Percentiles rank a stretch among this genome's conserved stretches.
These are phyloP conservation scores for Lophotriccus pileatus DNA, from an alignment of 2,797 vertebrate species.

Conservation along the genomic window DNA sequence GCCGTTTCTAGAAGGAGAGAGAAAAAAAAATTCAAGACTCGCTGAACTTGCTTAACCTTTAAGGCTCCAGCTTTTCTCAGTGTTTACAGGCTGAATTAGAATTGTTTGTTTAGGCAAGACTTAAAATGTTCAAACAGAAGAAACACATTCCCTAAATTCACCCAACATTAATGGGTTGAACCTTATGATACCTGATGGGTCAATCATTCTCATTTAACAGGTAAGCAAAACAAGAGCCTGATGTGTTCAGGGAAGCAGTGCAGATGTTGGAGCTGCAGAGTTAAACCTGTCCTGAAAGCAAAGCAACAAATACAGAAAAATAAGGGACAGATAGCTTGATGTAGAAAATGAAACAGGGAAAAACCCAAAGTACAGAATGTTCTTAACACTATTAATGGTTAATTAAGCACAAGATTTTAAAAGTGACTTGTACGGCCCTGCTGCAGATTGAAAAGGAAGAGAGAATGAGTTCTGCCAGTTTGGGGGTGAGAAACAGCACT, in stretches of 20 bases:
- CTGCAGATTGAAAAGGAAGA: background rate
- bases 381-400: background rate
- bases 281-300: background rate
- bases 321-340: background rate
- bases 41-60: background rate
- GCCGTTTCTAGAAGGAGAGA: conserved; percentile 82
- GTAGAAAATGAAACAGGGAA: background rate
- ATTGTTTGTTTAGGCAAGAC: background rate
- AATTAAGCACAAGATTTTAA: background rate
- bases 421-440: background rate
- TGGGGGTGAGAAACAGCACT: background rate
- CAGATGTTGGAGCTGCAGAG: rapidly evolving
- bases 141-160: background rate
- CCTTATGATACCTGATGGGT: background rate
- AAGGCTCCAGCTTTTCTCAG: rapidly evolving
- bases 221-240: background rate
- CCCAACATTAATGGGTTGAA: background rate
- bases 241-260: background rate
- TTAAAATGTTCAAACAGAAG: background rate
- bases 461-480: background rate
- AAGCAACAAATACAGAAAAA: background rate
- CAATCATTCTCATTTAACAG: background rate
- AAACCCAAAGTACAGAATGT: background rate
- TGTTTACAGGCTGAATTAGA: background rate
- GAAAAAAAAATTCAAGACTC: background rate